Evolutionary conservation across 1,140 invertebrate species (phyloP).

Genomic region (Hesperophylax magnus): DNA sequence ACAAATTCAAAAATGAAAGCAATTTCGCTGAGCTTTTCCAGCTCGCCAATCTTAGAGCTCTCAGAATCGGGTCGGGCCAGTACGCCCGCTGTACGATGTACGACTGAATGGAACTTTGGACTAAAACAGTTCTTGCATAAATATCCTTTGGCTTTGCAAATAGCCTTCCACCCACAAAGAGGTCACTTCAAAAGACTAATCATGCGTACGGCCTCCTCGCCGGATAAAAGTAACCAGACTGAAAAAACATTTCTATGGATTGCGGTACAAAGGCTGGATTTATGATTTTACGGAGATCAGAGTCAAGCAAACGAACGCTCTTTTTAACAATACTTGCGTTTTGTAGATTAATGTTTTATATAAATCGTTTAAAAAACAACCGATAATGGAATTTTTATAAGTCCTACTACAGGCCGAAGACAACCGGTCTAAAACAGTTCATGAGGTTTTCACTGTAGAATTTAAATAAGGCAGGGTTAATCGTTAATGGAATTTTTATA

Average conservation of each 20-base stretch:
- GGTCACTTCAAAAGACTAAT: slow-evolving; percentile 46
- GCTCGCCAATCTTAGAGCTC: no score
- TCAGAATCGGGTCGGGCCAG: no score
- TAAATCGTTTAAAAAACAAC: no score
- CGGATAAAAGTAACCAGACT: slow-evolving; percentile 24
- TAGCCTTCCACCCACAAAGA: slow-evolving; percentile 41
- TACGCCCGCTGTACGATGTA: not conserved
- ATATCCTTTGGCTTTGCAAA: slow-evolving; percentile 40
- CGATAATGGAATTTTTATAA: no score
- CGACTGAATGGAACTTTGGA: slow-evolving; percentile 17
- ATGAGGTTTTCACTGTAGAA: no score
- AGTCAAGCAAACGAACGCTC: not conserved
- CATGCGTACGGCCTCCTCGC: slow-evolving; percentile 32
- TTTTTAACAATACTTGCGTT: not conserved
- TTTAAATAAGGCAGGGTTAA: no score
- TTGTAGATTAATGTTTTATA: not conserved
- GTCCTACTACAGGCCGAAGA: no score
- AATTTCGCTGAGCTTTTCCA: no score
- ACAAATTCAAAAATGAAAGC: no score
- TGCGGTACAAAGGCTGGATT: not conserved
- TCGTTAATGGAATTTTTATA: no score
- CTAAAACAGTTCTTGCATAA: slow-evolving; percentile 37
- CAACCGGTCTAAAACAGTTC: no score
- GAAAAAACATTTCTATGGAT: slow-evolving; percentile 38
- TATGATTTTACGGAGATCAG: slow-evolving; percentile 1